A percentile compares a stretch with the other conserved stretches of the same genome.
Evolutionary conservation across 2,888 invertebrate species (phyloP).

Genomic region (Nysson spinosus): DNA sequence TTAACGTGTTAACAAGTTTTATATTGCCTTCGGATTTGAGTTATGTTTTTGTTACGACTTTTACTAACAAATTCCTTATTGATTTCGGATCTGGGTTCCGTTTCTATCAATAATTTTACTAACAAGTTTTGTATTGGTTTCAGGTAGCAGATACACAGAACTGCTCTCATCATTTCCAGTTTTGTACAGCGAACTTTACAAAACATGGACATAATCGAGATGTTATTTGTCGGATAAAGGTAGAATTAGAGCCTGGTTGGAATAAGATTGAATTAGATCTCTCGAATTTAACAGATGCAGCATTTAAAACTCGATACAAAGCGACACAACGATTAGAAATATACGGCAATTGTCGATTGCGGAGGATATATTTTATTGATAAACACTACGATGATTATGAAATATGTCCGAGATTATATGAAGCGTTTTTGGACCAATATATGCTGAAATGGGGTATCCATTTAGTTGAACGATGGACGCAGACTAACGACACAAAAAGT

Average conservation of each 20-base stretch:
- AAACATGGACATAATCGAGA: conserved; percentile 89
- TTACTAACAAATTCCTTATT: no score
- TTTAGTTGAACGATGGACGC: conserved; percentile 61
- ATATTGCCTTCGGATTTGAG: no score
- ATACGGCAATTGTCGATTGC: conserved; percentile 95
- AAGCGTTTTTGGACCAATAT: conserved; percentile 68
- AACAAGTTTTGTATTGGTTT: no score
- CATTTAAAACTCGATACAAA: conserved; percentile 95
- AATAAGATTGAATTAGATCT: conserved; percentile 96
- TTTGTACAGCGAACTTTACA: conserved; percentile 92
- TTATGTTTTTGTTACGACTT: no score
- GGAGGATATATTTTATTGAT: conserved; percentile 91
- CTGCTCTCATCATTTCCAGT: conserved; percentile 58
- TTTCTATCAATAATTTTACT: no score
- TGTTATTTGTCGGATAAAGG: conserved; percentile 97
- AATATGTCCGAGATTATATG: conserved; percentile 60
- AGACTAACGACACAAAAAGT: conserved; percentile 50
- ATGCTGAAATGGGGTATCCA: conserved; percentile 70
- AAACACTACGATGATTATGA: conserved; percentile 68
- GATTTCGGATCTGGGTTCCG: no score
- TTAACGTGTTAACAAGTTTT: no score
- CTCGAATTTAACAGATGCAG: conserved; percentile 91
- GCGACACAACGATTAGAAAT: conserved; percentile 93
- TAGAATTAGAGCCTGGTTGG: conserved; percentile 96
- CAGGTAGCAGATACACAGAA: conserved; percentile 63